Evolutionary conservation across 2,113 vertebrate genomes (phyloP), one percentile per base, ranked within the genome.

Genomic region (Nannobrachium achirus): DNA sequence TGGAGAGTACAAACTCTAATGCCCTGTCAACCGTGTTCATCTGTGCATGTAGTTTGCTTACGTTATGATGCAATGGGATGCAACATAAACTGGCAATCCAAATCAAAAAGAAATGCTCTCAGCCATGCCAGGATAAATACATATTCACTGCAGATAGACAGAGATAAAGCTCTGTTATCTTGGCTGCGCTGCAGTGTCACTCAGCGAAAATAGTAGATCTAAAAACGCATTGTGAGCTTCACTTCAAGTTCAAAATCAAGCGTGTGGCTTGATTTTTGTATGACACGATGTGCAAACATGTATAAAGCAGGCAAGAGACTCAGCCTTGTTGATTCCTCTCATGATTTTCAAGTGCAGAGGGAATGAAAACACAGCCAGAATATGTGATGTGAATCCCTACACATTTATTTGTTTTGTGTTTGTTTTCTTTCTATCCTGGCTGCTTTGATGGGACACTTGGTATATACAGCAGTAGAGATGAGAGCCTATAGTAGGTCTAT

Each of bases 401-500:
- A 50, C 25, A 33, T 33, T 33, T 33, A 33, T 25, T 14, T 16
- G 16, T 50, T 8, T 50, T 49, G 48, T 16, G 16, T 50, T 8
- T 50, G 15, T 16, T 50, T 5, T 50, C 6, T 15, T 16, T 52
- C 48, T 4, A 59, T 69, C 73, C 59, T 59, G 18, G 8, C 25
- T 41, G 20, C 51, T 8, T 33, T 66, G 41, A 79, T 75, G 39
- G 75, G 73, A 72, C n/a, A 20, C 1, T 40, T 44, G 48, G 66
- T 53, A 1, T 53, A 1, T 53, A 19, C 40, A 33, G 25, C 33
- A 33, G 1, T 40, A 33, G 25, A 33, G 25, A 33, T 33, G 25
- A 33, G 25, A 33, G 25, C 25, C 15, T 56, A 55, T 45, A 15
- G 53, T 41, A 8, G 58, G n/a, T n/a, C n/a, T n/a, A n/a, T 9